Conservation (phyloP, 2,888 invertebrate genomes). For the Crematogaster levior region DNA sequence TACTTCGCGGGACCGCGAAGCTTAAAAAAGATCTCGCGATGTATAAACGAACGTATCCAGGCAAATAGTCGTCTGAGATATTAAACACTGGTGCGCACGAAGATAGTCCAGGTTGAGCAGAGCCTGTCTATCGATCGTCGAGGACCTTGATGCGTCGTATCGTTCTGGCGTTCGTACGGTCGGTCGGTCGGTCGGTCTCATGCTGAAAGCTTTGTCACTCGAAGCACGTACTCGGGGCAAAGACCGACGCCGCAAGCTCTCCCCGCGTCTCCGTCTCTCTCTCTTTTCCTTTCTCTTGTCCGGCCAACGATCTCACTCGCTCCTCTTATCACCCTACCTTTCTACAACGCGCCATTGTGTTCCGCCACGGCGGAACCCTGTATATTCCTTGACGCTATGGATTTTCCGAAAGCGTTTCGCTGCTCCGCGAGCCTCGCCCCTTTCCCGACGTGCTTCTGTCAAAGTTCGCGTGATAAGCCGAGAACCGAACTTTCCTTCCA, state of each 20-base stretch:
- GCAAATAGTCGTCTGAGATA: slow-evolving; percentile 1
- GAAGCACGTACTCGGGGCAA: slow-evolving; percentile 85
- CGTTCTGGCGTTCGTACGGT: slow-evolving; percentile 79
- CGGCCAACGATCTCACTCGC: slow-evolving; percentile 66
- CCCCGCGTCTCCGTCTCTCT: slow-evolving; percentile 61
- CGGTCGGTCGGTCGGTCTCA: slow-evolving; percentile 80
- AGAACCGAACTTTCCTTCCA: slow-evolving; percentile 26
- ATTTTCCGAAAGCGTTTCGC: slow-evolving; percentile 83
- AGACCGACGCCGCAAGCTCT: slow-evolving; percentile 85
- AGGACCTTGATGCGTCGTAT: slow-evolving; percentile 84
- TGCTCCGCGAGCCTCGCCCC: slow-evolving; percentile 72
- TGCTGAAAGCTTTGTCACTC: slow-evolving; percentile 84
- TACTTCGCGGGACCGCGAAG: neutral
- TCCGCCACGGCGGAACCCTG: slow-evolving; percentile 77
- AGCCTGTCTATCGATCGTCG: slow-evolving; percentile 83
- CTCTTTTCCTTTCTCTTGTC: slow-evolving; percentile 69
- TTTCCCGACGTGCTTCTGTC: slow-evolving; percentile 61
- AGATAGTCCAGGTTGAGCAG: slow-evolving; percentile 68
- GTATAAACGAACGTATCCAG: neutral
- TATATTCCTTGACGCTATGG: slow-evolving; percentile 82
- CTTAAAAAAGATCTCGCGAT: neutral
- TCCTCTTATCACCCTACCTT: slow-evolving; percentile 65
- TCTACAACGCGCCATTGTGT: slow-evolving; percentile 82
- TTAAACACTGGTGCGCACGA: slow-evolving; percentile 33
- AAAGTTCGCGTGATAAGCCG: slow-evolving; percentile 52